Evolutionary conservation across 2,113 vertebrate species (phyloP).

Genomic region (Tiliqua scincoides): DNA sequence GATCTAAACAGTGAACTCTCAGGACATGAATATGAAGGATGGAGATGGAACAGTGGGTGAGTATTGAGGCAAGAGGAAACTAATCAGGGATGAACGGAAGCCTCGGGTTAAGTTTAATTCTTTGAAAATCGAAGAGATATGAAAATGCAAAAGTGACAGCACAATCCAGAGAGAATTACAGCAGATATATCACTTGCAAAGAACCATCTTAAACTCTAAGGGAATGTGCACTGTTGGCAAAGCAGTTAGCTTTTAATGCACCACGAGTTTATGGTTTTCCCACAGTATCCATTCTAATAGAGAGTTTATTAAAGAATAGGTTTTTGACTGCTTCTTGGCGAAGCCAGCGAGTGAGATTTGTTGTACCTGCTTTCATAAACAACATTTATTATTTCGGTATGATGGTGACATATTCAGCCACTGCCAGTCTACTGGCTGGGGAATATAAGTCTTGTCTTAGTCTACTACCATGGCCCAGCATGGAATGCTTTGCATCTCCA

Average conservation of each 20-base stretch:
- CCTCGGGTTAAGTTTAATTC: not conserved
- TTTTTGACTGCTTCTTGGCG: slow-evolving; percentile 38
- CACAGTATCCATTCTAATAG: slow-evolving; percentile 7
- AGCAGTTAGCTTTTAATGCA: slow-evolving; percentile 15
- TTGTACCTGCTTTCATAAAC: slow-evolving; percentile 14
- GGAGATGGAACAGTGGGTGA: not conserved
- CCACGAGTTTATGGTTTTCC: slow-evolving; percentile 16
- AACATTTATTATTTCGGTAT: slow-evolving; percentile 45
- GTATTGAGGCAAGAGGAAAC: not conserved
- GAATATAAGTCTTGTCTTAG: slow-evolving; percentile 10
- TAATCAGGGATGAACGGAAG: not conserved
- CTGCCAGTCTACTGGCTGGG: slow-evolving; percentile 8
- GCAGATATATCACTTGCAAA: slow-evolving; percentile 13
- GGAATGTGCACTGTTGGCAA: slow-evolving; percentile 2
- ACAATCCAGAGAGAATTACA: not conserved
- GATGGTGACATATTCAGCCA: slow-evolving; percentile 25
- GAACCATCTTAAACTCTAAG: slow-evolving; percentile 11
- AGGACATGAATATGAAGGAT: not conserved
- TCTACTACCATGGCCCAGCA: not conserved
- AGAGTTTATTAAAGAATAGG: slow-evolving; percentile 29
- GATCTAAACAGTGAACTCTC: not conserved
- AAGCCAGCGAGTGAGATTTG: slow-evolving; percentile 30
- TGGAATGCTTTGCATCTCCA: not conserved
- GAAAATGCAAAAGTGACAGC: not conserved
- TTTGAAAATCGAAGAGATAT: fast-evolving